Evolutionary conservation across 1,140 invertebrate genomes (phyloP).

Genomic region (Drosophila santomea): DNA sequence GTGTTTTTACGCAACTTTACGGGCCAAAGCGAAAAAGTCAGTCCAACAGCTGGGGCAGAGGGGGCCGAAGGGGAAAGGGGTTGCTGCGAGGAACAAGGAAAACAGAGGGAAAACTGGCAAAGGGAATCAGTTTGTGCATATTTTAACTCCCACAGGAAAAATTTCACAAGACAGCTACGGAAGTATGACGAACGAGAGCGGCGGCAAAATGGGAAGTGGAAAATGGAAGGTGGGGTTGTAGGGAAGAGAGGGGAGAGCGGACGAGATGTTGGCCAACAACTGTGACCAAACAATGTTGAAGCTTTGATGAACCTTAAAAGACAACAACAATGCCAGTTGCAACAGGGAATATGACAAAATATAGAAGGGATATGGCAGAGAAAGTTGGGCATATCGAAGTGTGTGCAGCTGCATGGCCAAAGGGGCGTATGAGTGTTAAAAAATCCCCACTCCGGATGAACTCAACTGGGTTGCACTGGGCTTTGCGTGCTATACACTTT

Average conservation of each 20-base stretch:
- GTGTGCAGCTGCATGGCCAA: conserved; percentile 58
- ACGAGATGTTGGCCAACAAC: conserved; percentile 67
- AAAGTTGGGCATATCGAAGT: conserved; percentile 2
- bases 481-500: conserved; percentile 28
- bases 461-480: conserved; percentile 59
- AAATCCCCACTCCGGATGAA: conserved; percentile 78
- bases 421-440: conserved; percentile 81
- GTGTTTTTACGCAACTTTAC: conserved; percentile 20
- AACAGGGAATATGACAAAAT: conserved; percentile 77
- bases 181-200: conserved; percentile 67
- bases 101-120: conserved; percentile 9
- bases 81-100: background rate
- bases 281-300: conserved; percentile 82
- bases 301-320: conserved; percentile 81
- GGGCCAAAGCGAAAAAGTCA: conserved; percentile 67
- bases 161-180: conserved; percentile 80
- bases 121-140: conserved; percentile 71
- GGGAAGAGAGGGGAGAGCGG: background rate
- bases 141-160: conserved; percentile 81
- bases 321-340: conserved; percentile 58
- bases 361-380: conserved; percentile 24
- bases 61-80: background rate
- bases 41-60: conserved; percentile 11
- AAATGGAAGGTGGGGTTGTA: background rate
- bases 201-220: background rate